phyloP scores from a whole-genome alignment of 2,888 invertebrate species.

The Campoletis raptor region DNA sequence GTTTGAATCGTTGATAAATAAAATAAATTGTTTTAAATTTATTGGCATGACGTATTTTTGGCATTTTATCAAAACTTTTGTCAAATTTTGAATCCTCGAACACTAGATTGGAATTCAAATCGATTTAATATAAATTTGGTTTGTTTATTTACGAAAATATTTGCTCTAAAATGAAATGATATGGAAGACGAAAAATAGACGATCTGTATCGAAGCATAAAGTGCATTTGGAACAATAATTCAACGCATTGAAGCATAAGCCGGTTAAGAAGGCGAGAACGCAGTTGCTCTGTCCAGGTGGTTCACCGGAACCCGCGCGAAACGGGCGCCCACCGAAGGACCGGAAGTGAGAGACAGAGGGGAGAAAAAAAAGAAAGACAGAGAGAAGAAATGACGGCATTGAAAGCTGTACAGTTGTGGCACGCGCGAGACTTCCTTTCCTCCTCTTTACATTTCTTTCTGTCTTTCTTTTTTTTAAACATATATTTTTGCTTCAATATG shows the following conservation, averaged over 20 bases:
- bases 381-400: not conserved
- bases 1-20: not conserved
- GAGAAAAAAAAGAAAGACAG: slow-evolving; percentile 5
- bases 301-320: slow-evolving; percentile 67
- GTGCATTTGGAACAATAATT: slow-evolving; percentile 13
- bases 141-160: not conserved
- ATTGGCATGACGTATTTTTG: not conserved
- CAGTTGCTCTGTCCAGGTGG: slow-evolving; percentile 69
- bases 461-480: not conserved
- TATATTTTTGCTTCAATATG: slow-evolving; percentile 38
- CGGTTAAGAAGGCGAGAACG: slow-evolving; percentile 39
- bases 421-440: slow-evolving; percentile 11
- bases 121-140: not conserved
- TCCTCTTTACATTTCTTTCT: not conserved
- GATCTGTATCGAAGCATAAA: not conserved
- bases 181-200: not conserved
- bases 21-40: not conserved
- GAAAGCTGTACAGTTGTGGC: slow-evolving; percentile 1
- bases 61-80: no score
- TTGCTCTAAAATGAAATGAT: not conserved
- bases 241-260: slow-evolving; percentile 3
- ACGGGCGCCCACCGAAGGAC: slow-evolving; percentile 65
- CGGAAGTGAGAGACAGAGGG: slow-evolving; percentile 60
- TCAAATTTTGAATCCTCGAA: not conserved
- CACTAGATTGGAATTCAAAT: not conserved